Evolutionary conservation across 2,797 vertebrate species (phyloP), one percentile per base, ranked within the genome.

Genomic region (Phrynocephalus guinanensis): DNA sequence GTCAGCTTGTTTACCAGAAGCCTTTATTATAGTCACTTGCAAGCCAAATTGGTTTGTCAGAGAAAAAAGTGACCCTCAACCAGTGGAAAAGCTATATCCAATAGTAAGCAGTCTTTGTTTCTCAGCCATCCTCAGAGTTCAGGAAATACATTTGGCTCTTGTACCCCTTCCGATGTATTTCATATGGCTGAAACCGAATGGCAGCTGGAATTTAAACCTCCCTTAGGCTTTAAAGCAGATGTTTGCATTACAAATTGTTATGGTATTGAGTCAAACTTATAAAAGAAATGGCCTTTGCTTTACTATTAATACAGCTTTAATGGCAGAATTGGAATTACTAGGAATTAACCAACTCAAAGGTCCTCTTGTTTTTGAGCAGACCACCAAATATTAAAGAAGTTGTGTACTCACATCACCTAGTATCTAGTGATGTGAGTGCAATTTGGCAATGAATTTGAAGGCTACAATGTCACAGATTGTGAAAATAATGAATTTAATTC

Each of bases 341-440:
- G 30, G 28, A 85, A 75, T 52, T 85, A 73, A 80, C 60, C 52
- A 52, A 18, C 30, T 56, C 30, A 73, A 86, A 11, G 50, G 72
- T 73, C 44, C 77, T n/a, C 78, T 70, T 73, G 78, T 86, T 72
- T 80, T 76, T 81, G 80, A 80, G 30, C 67, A 80, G 70, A 73
- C 44, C 26, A 60, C 71, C 76, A 79, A 71, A 72, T 80, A 71
- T 79, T 79, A 80, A 79, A 79, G 48, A 80, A n/a, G 13, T 60
- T 60, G 30, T 56, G 24, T 44, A 33, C 18, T 60, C 26, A 48
- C 33, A 22, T 63, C 38, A 44, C 38, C 3, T 44, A 44, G 38
- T 44, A 44, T 5, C 3, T 44, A 44, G 38, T 44, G 38, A 44
- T 44, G 38, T 44, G 38, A 44, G 38, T 44, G 38, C 38, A 44